phyloP scores from a whole-genome alignment of 2,797 vertebrate genomes.

The Ispidina lecontei region DNA sequence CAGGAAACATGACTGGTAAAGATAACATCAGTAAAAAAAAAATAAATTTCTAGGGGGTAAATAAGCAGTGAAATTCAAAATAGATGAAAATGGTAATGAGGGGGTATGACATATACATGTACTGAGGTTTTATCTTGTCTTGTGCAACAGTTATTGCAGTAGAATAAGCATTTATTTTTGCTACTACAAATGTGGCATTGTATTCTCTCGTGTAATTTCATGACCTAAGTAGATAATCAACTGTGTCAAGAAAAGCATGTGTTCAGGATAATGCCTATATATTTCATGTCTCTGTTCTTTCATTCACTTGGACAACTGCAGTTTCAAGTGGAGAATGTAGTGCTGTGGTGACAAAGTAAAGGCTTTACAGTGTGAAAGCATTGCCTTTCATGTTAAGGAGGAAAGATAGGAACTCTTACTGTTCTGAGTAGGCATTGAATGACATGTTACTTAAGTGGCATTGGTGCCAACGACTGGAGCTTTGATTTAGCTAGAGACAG shows the following conservation, averaged over 20 bases:
- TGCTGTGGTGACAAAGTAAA: constrained; percentile 75
- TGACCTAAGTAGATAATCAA: constrained; percentile 65
- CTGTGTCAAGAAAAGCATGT: constrained; percentile 61
- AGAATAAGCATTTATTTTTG: constrained; percentile 46
- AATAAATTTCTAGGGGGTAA: background rate
- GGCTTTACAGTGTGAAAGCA: constrained; percentile 73
- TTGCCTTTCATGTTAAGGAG: constrained; percentile 74
- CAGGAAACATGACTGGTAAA: constrained; percentile 7
- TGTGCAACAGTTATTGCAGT: background rate
- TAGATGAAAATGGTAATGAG: background rate
- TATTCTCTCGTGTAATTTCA: constrained; percentile 68
- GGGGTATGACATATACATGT: background rate
- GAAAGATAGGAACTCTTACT: constrained; percentile 75
- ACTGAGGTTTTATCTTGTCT: background rate
- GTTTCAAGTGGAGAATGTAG: constrained; percentile 78
- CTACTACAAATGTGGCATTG: constrained; percentile 3
- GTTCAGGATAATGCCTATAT: constrained; percentile 61
- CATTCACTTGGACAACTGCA: constrained; percentile 67
- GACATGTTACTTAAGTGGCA: constrained; percentile 81
- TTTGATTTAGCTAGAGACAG: constrained; percentile 73
- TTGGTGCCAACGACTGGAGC: constrained; percentile 69
- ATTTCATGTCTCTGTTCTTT: constrained; percentile 65
- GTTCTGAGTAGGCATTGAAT: constrained; percentile 79
- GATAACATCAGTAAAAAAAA: background rate
- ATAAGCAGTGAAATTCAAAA: background rate